phyloP scores from a whole-genome alignment of 2,888 invertebrate genomes.

The Orchestes rusci region DNA sequence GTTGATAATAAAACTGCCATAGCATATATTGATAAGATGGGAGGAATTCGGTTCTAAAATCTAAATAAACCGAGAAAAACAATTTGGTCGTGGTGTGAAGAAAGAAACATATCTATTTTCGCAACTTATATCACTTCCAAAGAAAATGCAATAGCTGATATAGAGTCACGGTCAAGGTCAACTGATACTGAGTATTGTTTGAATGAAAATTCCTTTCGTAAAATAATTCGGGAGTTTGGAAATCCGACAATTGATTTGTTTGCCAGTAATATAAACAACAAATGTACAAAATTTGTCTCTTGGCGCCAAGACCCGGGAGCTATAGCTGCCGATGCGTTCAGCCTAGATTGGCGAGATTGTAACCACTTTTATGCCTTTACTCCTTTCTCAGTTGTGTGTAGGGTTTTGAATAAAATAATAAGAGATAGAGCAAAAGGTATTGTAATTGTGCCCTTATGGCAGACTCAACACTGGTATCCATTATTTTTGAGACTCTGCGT shows the following conservation, averaged over 20 bases:
- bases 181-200: neutral
- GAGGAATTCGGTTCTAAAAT: neutral
- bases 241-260: neutral
- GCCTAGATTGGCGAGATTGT: neutral
- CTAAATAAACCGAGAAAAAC: neutral
- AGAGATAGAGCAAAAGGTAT: neutral
- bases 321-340: neutral
- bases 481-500: neutral
- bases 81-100: neutral
- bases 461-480: slow-evolving; percentile 1
- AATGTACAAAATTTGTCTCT: neutral
- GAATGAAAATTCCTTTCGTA: neutral
- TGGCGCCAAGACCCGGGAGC: neutral
- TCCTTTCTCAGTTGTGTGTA: neutral
- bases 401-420: neutral
- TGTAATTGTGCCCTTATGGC: neutral
- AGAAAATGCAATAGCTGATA: neutral
- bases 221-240: neutral
- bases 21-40: neutral
- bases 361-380: neutral
- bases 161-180: neutral
- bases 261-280: neutral
- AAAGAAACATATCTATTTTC: neutral
- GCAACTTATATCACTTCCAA: neutral
- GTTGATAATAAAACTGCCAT: neutral